Evolutionary conservation across 2,113 vertebrate species (phyloP).

Genomic region (Chunga burmeisteri): DNA sequence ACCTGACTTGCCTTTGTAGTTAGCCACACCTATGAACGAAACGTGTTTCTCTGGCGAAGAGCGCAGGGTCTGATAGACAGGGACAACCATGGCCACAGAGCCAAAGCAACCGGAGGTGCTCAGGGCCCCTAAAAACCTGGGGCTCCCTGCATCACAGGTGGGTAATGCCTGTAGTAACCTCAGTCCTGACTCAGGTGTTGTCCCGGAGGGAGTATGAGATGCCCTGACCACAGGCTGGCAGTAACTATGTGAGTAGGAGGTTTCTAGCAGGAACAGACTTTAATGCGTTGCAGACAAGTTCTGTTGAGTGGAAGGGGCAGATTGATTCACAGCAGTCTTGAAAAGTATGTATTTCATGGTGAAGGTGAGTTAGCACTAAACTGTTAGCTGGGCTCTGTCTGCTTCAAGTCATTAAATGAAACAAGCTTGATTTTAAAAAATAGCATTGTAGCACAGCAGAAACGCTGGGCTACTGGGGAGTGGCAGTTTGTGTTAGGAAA

Average conservation of each 20-base stretch:
- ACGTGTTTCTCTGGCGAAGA: neutral
- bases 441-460: neutral
- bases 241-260: neutral
- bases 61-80: neutral
- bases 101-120: neutral
- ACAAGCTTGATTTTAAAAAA: neutral
- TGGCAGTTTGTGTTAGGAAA: neutral
- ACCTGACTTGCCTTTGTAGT: neutral
- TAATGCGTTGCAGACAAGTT: neutral
- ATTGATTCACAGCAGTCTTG: neutral
- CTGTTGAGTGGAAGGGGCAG: neutral
- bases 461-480: neutral
- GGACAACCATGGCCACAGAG: neutral
- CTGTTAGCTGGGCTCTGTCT: neutral
- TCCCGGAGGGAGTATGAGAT: neutral
- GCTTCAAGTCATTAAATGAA: neutral
- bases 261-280: neutral
- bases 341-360: neutral
- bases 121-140: neutral
- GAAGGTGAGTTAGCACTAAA: neutral
- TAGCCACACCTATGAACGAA: accelerated
- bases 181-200: neutral
- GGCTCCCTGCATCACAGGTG: accelerated
- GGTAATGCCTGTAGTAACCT: neutral
- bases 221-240: neutral